Evolutionary conservation across 2,113 vertebrate genomes (phyloP), one percentile per base, ranked within the genome.

Genomic region (Syngnathus typhle): DNA sequence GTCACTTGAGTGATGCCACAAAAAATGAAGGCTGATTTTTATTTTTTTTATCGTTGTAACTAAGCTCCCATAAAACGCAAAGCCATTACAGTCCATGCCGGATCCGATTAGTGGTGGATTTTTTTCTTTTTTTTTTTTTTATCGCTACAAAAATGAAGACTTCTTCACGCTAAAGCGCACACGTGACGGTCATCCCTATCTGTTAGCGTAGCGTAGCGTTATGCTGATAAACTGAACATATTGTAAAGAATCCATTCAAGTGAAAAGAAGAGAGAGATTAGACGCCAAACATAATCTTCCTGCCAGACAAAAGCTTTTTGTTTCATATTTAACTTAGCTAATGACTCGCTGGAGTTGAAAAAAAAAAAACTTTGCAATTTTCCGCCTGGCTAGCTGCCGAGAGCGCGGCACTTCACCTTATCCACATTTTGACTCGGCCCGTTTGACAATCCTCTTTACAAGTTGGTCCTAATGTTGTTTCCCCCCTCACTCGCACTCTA

Each of bases 271-370:
- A 87, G 86, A 49, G 46, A 87, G 86, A 87, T 90, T 87, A 86
- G 73, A 73, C 85, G 85, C 80, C n/a, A 71, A 71, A 77, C 78
- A 73, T 60, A 83, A 82, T 83, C 83, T 82, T 84, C 80, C 66
- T 5, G 69, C 70, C 82, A 83, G 82, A 84, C 73, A 27, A 60
- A 74, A 67, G 80, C 75, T 87, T 62, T 88, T 90, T 89, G 88
- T 89, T 85, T 91, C 82, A 73, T 89, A 85, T 91, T 86, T 87
- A 83, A 89, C 78, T 89, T 82, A 64, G 83, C 79, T 89, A 91
- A 91, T 89, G 85, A 90, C 75, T 90, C 84, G 78, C 81, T 87
- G 84, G 88, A 82, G 86, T 85, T 88, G 85, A 77, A 87, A 47
- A 54, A 32, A 27, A 32, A 32, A 32, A 32, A 56, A 88, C 82